phyloP scores from a whole-genome alignment of 2,888 invertebrate genomes.

The Eristalis arbustorum region DNA sequence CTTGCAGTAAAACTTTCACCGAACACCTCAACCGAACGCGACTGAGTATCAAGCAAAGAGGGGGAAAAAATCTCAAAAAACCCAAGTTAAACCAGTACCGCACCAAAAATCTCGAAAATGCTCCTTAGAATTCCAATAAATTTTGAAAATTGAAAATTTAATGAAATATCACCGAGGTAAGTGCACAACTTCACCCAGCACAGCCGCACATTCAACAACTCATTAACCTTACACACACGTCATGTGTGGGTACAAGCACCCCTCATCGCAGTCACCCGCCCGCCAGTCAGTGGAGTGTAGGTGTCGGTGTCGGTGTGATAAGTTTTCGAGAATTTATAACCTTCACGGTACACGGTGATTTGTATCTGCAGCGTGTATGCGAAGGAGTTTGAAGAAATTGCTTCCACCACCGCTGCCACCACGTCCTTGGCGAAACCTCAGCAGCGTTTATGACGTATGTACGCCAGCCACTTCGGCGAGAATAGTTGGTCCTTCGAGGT shows the following conservation, averaged over 20 bases:
- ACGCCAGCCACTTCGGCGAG: background rate
- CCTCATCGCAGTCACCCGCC: background rate
- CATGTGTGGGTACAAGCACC: background rate
- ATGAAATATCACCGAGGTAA: conserved; percentile 56
- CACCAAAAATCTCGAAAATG: conserved; percentile 16
- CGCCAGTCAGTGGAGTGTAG: background rate
- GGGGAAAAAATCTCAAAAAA: conserved; percentile 5
- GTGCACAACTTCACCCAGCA: conserved; percentile 34
- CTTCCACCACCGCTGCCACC: conserved; percentile 23
- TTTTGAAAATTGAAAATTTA: conserved; percentile 58
- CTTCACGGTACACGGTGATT: conserved; percentile 39
- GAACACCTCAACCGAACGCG: background rate
- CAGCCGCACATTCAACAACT: conserved; percentile 21
- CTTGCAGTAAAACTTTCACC: background rate
- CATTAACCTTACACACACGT: conserved; percentile 55
- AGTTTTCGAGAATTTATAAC: conserved; percentile 57
- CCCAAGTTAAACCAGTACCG: conserved; percentile 19
- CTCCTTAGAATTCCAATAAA: conserved; percentile 53
- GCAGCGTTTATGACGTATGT: conserved; percentile 24
- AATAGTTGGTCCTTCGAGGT: conserved; percentile 36
- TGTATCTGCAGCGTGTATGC: conserved; percentile 40
- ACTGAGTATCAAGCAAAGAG: background rate
- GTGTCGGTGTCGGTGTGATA: conserved; percentile 40
- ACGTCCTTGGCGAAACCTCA: background rate
- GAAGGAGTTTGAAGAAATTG: conserved; percentile 48